A percentile compares a stretch with the other conserved stretches of the same genome.
phyloP scores from a whole-genome alignment of 2,797 vertebrate species.

The Coccyzus lansbergi region DNA sequence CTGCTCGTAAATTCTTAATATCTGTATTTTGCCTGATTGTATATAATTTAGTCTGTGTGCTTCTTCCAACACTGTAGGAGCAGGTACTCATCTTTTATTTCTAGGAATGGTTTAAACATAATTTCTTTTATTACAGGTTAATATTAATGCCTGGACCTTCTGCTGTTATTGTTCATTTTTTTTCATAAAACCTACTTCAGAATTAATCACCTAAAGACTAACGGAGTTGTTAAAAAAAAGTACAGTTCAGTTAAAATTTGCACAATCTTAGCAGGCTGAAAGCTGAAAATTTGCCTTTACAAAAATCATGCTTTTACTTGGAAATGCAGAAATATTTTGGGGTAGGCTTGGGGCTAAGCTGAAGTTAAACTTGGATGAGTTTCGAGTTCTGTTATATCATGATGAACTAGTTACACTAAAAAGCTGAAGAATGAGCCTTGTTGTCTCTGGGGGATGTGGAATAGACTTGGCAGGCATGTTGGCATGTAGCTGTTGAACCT shows the following conservation, averaged over 20 bases:
- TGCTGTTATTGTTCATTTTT: slow-evolving; percentile 45
- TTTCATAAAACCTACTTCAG: slow-evolving; percentile 48
- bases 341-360: background rate
- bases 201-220: slow-evolving; percentile 47
- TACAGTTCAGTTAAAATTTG: slow-evolving; percentile 7
- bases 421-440: background rate
- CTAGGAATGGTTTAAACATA: slow-evolving; percentile 43
- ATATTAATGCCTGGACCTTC: slow-evolving; percentile 58
- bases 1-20: slow-evolving; percentile 80
- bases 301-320: background rate
- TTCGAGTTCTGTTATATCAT: background rate
- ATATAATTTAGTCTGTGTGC: slow-evolving; percentile 72
- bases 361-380: background rate
- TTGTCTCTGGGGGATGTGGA: background rate
- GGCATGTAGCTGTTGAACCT: background rate
- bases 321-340: background rate
- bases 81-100: slow-evolving; percentile 67
- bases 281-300: background rate
- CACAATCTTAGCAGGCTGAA: background rate
- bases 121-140: slow-evolving; percentile 67
- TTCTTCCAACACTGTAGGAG: slow-evolving; percentile 41
- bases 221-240: slow-evolving; percentile 6
- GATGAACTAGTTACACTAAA: background rate
- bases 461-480: background rate
- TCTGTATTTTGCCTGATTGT: slow-evolving; percentile 75